phyloP scores from a whole-genome alignment of 2,797 vertebrate species.

The Sebastes variabilis region DNA sequence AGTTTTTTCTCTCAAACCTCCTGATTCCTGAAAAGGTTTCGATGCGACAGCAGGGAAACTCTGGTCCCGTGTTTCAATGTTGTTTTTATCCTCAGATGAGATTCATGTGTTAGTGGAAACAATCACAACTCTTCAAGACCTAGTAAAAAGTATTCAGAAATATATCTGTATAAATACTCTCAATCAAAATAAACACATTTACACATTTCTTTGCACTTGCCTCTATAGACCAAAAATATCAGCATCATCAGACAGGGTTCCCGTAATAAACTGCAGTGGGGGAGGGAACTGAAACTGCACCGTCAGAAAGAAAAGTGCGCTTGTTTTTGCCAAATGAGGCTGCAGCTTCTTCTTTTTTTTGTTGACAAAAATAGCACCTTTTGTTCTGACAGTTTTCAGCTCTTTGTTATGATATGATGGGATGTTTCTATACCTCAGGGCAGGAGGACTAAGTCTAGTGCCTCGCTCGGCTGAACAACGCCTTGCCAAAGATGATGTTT shows the following conservation, averaged over 20 bases:
- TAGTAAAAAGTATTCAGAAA: slow-evolving; percentile 72
- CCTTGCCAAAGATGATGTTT: neutral
- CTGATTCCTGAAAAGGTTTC: slow-evolving; percentile 37
- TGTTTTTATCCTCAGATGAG: slow-evolving; percentile 19
- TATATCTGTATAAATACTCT: slow-evolving; percentile 79
- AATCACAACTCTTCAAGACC: slow-evolving; percentile 53
- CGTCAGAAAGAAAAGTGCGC: slow-evolving; percentile 27
- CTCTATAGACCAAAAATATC: slow-evolving; percentile 52
- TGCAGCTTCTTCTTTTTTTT: neutral
- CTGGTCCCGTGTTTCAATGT: slow-evolving; percentile 59
- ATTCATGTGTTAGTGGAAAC: slow-evolving; percentile 46
- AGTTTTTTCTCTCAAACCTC: slow-evolving; percentile 24
- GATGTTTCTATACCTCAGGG: neutral
- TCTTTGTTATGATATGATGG: slow-evolving; percentile 14
- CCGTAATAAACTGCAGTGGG: slow-evolving; percentile 14
- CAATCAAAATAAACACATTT: slow-evolving; percentile 68
- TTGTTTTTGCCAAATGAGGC: slow-evolving; percentile 1
- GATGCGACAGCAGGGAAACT: slow-evolving; percentile 49
- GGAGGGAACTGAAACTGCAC: slow-evolving; percentile 13
- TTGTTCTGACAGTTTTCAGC: slow-evolving; percentile 21
- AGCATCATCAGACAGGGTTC: slow-evolving; percentile 41
- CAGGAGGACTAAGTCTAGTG: neutral
- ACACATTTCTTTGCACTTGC: slow-evolving; percentile 61
- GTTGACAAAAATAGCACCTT: slow-evolving; percentile 28
- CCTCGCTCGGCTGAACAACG: neutral